Base-by-base conservation (phyloP, 2,888 invertebrate species). In the Adela reaumurella region DNA sequence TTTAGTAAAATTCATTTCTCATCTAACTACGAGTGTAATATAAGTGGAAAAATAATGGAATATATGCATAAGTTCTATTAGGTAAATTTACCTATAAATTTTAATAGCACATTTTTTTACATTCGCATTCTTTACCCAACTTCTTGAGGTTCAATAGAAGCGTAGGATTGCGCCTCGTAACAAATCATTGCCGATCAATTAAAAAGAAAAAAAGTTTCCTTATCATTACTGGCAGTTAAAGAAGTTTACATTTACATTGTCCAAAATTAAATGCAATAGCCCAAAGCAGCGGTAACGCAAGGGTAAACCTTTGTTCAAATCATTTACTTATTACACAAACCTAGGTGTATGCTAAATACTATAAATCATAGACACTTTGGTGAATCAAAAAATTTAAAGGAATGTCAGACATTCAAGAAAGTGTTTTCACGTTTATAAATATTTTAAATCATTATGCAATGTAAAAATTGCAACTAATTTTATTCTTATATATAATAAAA, bases 391-490 rank as follows among this genome's bases (percentile, higher is more conserved):
- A n/a, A n/a, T n/a, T 17, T 2, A 17, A 45, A 20, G 20, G 16
- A 19, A 45, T 19, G 16, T 20, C 10, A 17, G 14, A 45, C 20
- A 46, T 17, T 28, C 28, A 24, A 20, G 17, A 11, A n/a, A 46
- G 45, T 45, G 45, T 46, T 5, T 3, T 11, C 17, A 17, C 10
- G 17, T 44, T 8, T 42, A 11, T 42, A 42, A 5, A 42, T 42
- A 35, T 17, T 41, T 14, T 35, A 46, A 17, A 47, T 42, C 44
- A 18, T 45, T 44, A 47, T 48, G 50, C 20, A 52, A 48, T 49
- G 48, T 43, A 48, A 49, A 28, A 43, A 43, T 48, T n/a, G 18
- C 4, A 19, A 41, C 14, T 19, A 47, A 24, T 11, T 43, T 29
- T 16, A 48, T 18, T 10, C 18, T 17, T 42, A 29, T 44, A 14